Evolutionary conservation across 2,888 invertebrate genomes (phyloP), one percentile per base, ranked within the genome.

Genomic region (Cephus rjabovi): DNA sequence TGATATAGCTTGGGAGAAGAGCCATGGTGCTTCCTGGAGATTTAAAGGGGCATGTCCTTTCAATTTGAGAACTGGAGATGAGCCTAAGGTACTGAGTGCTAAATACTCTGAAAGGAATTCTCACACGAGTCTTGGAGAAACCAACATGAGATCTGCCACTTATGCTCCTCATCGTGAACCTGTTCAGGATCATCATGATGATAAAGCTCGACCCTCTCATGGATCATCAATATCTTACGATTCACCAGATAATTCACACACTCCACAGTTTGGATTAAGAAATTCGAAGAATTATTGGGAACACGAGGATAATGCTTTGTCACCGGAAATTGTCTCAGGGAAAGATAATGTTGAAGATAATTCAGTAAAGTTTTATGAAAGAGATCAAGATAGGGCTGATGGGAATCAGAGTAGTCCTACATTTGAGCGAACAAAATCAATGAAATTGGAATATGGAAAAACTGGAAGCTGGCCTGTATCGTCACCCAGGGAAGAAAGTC

Each of bases 51-150:
- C 56, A 56, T 56, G 56, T 56, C 56, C 56, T 23, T 56, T 56
- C 56, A 56, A 56, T 56, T 56, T 56, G 56, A 23, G 56, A 56
- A 56, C 56, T 23, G 56, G 56, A 56, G 56, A 56, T 23, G 56
- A 56, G 23, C 56, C 56, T 23, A 56, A 56, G 56, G 56, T 56
- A 23, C 23, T 56, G 56, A 56, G 56, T 56, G 56, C 23, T 56
- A 56, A 56, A 23, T 56, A 56, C 56, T 56, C 56, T 23, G 56
- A 56, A 23, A 56, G 56, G 23, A 56, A 56, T 56, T 23, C 81
- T 4, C 85, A 83, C 15, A 82, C 79, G 33, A 89, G 87, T 76
- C 82, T 90, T 40, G 87, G 87, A 70, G 83, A 86, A 23, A 89
- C 89, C 1, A 90, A 89, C 77, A 79, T 86, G 69, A 73, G 80